Evolutionary conservation across 2,797 vertebrate genomes (phyloP), one percentile per base, ranked within the genome.

Genomic region (Gouania willdenowi): DNA sequence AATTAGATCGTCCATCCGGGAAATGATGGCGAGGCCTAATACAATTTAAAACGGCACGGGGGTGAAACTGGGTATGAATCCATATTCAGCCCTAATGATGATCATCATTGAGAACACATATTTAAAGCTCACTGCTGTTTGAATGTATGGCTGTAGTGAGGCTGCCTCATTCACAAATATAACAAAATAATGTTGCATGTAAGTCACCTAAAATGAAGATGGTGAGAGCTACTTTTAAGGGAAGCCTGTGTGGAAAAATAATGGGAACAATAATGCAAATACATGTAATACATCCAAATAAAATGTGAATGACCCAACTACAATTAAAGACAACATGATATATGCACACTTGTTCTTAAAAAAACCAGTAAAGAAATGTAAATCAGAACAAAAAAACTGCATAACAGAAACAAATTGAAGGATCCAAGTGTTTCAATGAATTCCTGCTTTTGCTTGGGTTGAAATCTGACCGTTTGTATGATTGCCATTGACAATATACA

Each of bases 41-140:
- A 76, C 39, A 45, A 71, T 81, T 81, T 80, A 77, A 83, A 82
- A 74, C 68, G 41, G 58, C 78, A 78, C 66, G 48, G 68, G 61
- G 66, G 66, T 60, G 59, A 73, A 55, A 66, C 73, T 29, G 42
- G 50, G 45, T 66, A 68, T 77, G 71, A 81, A 80, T 81, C 75
- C 73, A 82, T 62, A 71, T 63, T 67, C 53, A 15, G 56, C 50
- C 41, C 52, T 81, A 80, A 84, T 81, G 74, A 75, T 71, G 61
- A 77, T 75, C 68, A 79, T 81, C 60, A 77, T 74, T 83, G 82
- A 72, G 68, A 74, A 52, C 56, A 59, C 65, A 71, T 75, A 78
- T 75, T 78, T 76, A 66, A 74, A 62, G 68, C 57, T 61, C 45
- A 56, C 59, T 66, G 60, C 65, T 64, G 64, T 67, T 66, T 62